Base-by-base conservation (phyloP, 2,113 vertebrate genomes). In the Papio anubis region DNA sequence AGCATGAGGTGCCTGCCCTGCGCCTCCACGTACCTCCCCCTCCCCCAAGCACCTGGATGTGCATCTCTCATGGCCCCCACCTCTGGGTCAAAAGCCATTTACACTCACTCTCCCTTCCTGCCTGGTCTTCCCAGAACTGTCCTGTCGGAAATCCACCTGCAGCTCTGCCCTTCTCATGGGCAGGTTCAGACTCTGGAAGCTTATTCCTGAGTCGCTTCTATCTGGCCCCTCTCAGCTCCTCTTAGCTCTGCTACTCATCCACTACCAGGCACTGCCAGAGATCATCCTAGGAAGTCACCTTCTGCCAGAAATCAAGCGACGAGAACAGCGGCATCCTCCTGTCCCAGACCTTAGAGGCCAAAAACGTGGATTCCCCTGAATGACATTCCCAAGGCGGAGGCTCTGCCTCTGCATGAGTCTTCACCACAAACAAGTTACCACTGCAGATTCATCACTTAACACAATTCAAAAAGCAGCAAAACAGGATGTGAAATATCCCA, bases 401-500 rank as follows among this genome's bases (percentile, higher is more conserved):
- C 2, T 30, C 61, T 40, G 64, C 32, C 83, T 10, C 7, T 21
- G 38, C 70, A 61, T 10, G 2, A 17, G 50, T 5, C 50, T 61
- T 61, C 64, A 7, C 27, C 73, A 4, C 20, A 55, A 20, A 76
- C n/a, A 61, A 90, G n/a, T 21, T 38, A 17, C 1, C 30, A 4
- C 16, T 3, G n/a, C 12, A 25, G 2, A 43, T 11, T 52, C 12
- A 8, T 27, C n/a, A 64, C 12, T 66, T 81, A 18, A 27, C 57
- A 59, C 72, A 72, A 64, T 55, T 50, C 8, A 25, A 32, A 43
- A 25, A 23, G 52, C 13, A 83, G 21, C 35, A 64, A 20, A 79
- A 52, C 2, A 66, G 8, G 52, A 32, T 3, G 3, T 7, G 43
- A 0, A 11, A 14, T 7, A 20, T 1, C 55, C 17, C 17, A 25